Percentiles rank a stretch among this genome's conserved stretches.
Evolutionary conservation across 2,797 vertebrate species (phyloP).

Genomic region (Galaxias olidus): DNA sequence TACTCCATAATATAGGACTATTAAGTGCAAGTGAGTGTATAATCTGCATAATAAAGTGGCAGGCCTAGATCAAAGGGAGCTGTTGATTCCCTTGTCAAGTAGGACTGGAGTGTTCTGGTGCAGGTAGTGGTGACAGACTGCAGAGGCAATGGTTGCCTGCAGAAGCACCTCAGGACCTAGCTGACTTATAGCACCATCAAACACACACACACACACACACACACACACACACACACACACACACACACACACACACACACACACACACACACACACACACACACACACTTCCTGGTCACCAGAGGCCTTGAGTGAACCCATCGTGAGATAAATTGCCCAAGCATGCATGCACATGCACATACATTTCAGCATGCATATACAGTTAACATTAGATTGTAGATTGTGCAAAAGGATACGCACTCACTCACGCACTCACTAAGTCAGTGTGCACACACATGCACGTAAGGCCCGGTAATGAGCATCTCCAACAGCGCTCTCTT

Average conservation of each 20-base stretch:
- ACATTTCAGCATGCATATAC: too few relatives aligned
- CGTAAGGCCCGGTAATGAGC: conserved; percentile 53
- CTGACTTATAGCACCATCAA: conserved; percentile 2
- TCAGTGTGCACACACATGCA: conserved; percentile 14
- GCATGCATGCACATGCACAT: too few relatives aligned
- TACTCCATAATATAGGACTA: not conserved
- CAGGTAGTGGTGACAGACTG: not conserved
- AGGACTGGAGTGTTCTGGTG: not conserved
- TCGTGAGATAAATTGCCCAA: too few relatives aligned
- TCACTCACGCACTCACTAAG: not conserved
- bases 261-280: conserved; percentile 6
- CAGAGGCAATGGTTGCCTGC: not conserved
- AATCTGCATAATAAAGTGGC: not conserved
- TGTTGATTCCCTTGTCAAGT: not conserved
- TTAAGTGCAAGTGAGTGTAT: not conserved
- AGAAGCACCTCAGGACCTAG: conserved; percentile 16
- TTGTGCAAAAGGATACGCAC: conserved; percentile 5
- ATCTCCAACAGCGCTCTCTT: conserved; percentile 42
- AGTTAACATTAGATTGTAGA: not conserved
- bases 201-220: conserved; percentile 22
- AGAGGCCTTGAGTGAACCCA: too few relatives aligned
- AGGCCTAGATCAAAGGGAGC: conserved; percentile 7
- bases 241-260: conserved; percentile 14
- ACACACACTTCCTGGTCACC: too few relatives aligned
- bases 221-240: conserved; percentile 6